A percentile compares a stretch with the other conserved stretches of the same genome.
Conservation (phyloP, 1,140 invertebrate genomes). For the Apis laboriosa region DNA sequence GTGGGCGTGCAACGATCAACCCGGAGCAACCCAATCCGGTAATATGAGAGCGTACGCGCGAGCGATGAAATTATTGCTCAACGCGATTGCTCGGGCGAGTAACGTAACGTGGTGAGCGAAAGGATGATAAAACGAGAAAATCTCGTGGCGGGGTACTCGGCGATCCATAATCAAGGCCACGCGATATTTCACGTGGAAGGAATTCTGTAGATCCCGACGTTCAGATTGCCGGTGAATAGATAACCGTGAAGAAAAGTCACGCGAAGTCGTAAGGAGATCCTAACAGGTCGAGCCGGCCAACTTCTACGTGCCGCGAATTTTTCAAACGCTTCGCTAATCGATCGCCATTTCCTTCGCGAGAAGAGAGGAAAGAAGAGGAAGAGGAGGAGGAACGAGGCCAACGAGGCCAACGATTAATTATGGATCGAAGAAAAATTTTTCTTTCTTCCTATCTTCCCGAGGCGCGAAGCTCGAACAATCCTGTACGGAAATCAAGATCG, state of each 20-base stretch:
- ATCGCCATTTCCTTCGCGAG: neutral
- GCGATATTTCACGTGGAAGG: slow-evolving; percentile 74
- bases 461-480: neutral
- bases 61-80: slow-evolving; percentile 46
- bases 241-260: slow-evolving; percentile 73
- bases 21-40: slow-evolving; percentile 9
- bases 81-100: slow-evolving; percentile 1
- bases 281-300: neutral
- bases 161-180: slow-evolving; percentile 76
- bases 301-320: slow-evolving; percentile 23
- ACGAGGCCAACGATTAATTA: neutral
- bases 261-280: slow-evolving; percentile 56
- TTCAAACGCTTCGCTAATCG: neutral
- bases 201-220: slow-evolving; percentile 66
- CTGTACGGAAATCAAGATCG: neutral
- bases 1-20: slow-evolving; percentile 12
- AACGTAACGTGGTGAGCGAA: neutral
- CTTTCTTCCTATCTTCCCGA: too few species aligned
- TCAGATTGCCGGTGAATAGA: slow-evolving; percentile 70
- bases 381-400: neutral
- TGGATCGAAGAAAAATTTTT: neutral
- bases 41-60: neutral
- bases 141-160: slow-evolving; percentile 33
- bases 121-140: slow-evolving; percentile 10
- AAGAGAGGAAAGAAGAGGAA: neutral